A percentile compares a stretch with the other conserved stretches of the same genome.
Conservation (phyloP, 2,113 vertebrate genomes). For the Platichthys flesus region DNA sequence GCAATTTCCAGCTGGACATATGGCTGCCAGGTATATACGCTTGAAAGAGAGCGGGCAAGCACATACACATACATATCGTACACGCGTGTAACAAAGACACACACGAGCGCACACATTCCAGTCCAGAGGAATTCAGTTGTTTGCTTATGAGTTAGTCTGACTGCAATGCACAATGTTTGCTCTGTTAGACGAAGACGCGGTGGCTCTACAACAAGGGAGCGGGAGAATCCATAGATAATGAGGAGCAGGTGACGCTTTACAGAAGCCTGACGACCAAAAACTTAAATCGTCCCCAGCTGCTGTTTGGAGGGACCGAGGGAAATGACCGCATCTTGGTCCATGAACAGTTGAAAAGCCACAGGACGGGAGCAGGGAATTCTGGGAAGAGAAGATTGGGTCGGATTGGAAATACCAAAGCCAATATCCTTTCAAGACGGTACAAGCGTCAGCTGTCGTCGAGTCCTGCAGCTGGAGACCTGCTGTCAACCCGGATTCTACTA, state of each 20-base stretch:
- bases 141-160: slow-evolving; percentile 55
- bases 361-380: slow-evolving; percentile 12
- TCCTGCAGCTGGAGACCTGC: slow-evolving; percentile 46
- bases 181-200: slow-evolving; percentile 10
- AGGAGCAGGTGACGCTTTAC: slow-evolving; percentile 45
- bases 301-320: slow-evolving; percentile 23
- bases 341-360: background rate
- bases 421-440: slow-evolving; percentile 30
- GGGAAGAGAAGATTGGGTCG: slow-evolving; percentile 14
- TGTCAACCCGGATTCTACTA: slow-evolving; percentile 14
- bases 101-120: slow-evolving; percentile 41
- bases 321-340: slow-evolving; percentile 25
- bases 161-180: slow-evolving; percentile 54
- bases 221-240: slow-evolving; percentile 21
- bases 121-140: slow-evolving; percentile 56
- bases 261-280: slow-evolving; percentile 10
- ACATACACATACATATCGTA: slow-evolving; percentile 2
- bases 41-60: background rate
- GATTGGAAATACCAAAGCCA: slow-evolving; percentile 15
- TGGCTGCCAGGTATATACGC: slow-evolving; percentile 19
- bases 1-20: slow-evolving; percentile 33
- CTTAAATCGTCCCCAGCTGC: background rate
- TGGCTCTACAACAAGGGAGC: slow-evolving; percentile 15
- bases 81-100: background rate
- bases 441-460: slow-evolving; percentile 33